Base-by-base conservation (phyloP, 2,113 vertebrate genomes). In the Gopherus evgoodei region DNA sequence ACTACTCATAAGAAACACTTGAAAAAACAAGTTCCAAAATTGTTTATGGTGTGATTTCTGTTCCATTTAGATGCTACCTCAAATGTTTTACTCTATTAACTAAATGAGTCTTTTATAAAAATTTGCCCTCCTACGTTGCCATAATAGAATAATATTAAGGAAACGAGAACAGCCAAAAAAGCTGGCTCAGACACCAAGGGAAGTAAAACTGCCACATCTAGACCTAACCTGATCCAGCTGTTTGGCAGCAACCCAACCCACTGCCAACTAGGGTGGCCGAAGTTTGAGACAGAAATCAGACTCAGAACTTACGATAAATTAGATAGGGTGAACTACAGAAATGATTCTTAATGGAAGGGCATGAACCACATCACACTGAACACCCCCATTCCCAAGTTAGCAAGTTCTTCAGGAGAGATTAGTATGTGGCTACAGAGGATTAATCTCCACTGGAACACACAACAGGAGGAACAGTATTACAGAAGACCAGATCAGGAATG, bases 201-300 rank as follows among this genome's bases (percentile, higher is more conserved):
- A 97, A 96, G 96, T 92, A 95, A 89, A 95, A 93, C 90, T 92
- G 95, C 94, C 95, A 95, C 69, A 4, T 94, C 94, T 94, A 95
- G 96, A 94, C 24, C 6, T 85, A 62, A 85, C 42, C 59, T 24
- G 1, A 83, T 62, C 27, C 82, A 75, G 83, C 93, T 90, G 42
- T 56, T 88, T 96, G 92, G 92, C 92, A 95, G 47, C 47, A 90
- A 93, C 81, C 72, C 93, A 96, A 93, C 13, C 29, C 81, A 82
- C 81, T 96, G 91, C 69, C 95, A 94, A 29, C 3, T 50, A 62
- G 91, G 47, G 96, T 89, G 79, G 93, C 90, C 85, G 22, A 62
- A n/a, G 13, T 89, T 83, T 35, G 2, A 53, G 93, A 87, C 0
- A 91, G 50, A 57, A 89, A 65, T 89, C 89, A 89, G 86, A 92